Evolutionary conservation across 2,113 vertebrate species (phyloP).

Genomic region (Bubo blakistoni): DNA sequence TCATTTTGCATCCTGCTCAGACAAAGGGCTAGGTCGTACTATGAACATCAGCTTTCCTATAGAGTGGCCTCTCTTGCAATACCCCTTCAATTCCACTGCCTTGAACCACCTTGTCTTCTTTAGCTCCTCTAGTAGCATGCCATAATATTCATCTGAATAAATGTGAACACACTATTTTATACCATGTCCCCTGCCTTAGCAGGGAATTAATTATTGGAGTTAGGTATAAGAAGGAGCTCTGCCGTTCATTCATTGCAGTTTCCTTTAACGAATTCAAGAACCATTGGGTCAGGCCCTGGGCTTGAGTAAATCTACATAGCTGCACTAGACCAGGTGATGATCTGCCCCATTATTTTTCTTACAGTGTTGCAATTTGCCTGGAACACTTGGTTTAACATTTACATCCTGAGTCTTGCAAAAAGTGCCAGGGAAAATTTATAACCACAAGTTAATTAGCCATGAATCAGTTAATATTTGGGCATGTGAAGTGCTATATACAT

Average conservation of each 20-base stretch:
- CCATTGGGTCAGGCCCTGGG: neutral
- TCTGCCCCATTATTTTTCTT: conserved; percentile 39
- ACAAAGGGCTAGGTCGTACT: accelerated
- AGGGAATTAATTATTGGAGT: neutral
- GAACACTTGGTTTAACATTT: conserved; percentile 33
- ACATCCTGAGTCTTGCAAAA: conserved; percentile 27
- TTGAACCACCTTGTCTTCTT: neutral
- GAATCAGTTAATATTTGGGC: conserved; percentile 58
- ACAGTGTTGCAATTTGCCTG: conserved; percentile 22
- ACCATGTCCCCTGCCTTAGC: neutral
- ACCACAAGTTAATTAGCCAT: conserved; percentile 54
- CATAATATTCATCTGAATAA: neutral
- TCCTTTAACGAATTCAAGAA: conserved; percentile 34
- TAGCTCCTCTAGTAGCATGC: neutral
- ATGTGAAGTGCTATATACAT: conserved; percentile 58
- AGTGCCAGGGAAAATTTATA: conserved; percentile 52
- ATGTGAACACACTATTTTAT: neutral
- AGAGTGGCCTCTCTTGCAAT: neutral
- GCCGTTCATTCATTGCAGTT: conserved; percentile 32
- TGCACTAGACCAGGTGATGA: conserved; percentile 32
- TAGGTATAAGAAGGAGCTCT: neutral
- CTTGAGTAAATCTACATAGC: neutral
- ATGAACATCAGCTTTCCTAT: neutral
- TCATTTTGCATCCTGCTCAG: neutral
- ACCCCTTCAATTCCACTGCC: neutral